A percentile compares a stretch with the other conserved stretches of the same genome.
Evolutionary conservation across 2,888 invertebrate genomes (phyloP).

Genomic region (Hypena proboscidalis): DNA sequence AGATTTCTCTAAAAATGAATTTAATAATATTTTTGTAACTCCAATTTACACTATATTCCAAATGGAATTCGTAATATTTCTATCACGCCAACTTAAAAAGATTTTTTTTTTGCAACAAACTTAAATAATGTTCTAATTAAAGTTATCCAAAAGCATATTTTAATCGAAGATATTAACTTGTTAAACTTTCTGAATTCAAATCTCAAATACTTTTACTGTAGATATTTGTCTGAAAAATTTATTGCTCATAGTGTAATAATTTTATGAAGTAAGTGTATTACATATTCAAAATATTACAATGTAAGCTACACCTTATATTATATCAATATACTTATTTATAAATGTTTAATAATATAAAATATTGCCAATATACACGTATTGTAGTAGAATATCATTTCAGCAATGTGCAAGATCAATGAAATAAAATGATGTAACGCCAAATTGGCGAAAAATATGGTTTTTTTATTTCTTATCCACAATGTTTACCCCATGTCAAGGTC

Average conservation of each 20-base stretch:
- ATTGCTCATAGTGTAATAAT: constrained; percentile 53
- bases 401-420: constrained; percentile 68
- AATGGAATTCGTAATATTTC: constrained; percentile 18
- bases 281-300: constrained; percentile 45
- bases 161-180: constrained; percentile 9
- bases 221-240: constrained; percentile 36
- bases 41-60: constrained; percentile 49
- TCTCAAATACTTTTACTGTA: constrained; percentile 29
- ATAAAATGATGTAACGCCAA: constrained; percentile 62
- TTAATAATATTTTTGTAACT: constrained; percentile 58
- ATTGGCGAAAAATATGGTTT: constrained; percentile 62
- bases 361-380: constrained; percentile 62
- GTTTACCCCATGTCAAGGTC: too few relatives aligned
- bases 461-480: constrained; percentile 27
- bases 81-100: constrained; percentile 20
- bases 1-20: constrained; percentile 40
- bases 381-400: constrained; percentile 64
- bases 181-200: constrained; percentile 20
- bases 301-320: constrained; percentile 43
- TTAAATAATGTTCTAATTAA: constrained; percentile 15
- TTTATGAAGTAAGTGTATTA: constrained; percentile 39
- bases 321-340: constrained; percentile 50
- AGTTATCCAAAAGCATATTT: constrained; percentile 13
- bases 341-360: constrained; percentile 51
- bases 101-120: constrained; percentile 18